Percentiles rank a stretch among this genome's conserved stretches.
These are phyloP conservation scores for Trichopria drosophilae DNA, from an alignment of 2,888 invertebrate genomes.

Conservation along the genomic window DNA sequence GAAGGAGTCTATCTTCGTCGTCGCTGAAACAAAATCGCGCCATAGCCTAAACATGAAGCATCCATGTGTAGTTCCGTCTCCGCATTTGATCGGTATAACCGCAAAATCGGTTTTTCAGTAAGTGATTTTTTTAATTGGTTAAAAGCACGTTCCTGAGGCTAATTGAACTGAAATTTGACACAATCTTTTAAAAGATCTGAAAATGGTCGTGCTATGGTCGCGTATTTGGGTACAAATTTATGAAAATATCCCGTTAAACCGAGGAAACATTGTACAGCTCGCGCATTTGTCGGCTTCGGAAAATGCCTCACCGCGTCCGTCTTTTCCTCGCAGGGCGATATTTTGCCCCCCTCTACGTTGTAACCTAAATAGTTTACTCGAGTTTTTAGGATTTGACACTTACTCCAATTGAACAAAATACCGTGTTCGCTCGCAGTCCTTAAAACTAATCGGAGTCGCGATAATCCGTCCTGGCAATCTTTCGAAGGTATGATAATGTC, in stretches of 20 bases:
- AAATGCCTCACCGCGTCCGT: too few species aligned
- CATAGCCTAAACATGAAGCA: constrained; percentile 26
- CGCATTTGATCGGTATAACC: constrained; percentile 1
- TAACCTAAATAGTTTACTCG: constrained; percentile 3
- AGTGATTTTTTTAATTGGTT: not conserved
- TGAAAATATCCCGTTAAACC: constrained; percentile 8
- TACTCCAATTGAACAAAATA: too few species aligned
- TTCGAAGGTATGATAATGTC: too few species aligned
- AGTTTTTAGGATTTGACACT: too few species aligned
- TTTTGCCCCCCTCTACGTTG: not conserved
- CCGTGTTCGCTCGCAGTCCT: too few species aligned
- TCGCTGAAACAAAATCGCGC: constrained; percentile 22
- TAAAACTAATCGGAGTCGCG: too few species aligned
- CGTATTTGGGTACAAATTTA: constrained; percentile 10
- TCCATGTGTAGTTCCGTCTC: constrained; percentile 30
- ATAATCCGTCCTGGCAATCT: constrained; percentile 2
- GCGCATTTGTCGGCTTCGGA: too few species aligned
- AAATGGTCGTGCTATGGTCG: constrained; percentile 6
- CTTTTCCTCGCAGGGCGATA: not conserved
- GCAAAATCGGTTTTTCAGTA: constrained; percentile 2
- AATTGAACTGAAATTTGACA: not conserved
- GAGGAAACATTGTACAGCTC: too few species aligned
- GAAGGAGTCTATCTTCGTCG: constrained; percentile 16
- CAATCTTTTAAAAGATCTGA: constrained; percentile 10
- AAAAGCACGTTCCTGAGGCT: constrained; percentile 1